Percentiles rank a stretch among this genome's conserved stretches.
phyloP scores from a whole-genome alignment of 2,888 invertebrate species.

The Muschampia plurimacula region DNA sequence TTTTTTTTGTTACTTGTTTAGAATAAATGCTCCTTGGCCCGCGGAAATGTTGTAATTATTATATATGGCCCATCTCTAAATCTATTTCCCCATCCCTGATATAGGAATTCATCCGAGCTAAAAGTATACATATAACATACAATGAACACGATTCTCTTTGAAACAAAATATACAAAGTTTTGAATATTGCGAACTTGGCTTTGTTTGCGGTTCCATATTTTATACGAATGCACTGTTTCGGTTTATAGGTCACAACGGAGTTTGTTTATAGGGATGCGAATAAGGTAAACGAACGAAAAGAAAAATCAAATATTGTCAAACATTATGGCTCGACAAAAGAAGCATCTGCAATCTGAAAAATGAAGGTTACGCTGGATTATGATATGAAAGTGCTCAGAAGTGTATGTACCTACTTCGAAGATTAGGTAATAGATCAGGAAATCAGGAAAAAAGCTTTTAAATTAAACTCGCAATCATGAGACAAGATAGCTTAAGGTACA shows the following conservation, averaged over 20 bases:
- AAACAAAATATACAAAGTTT: conserved; percentile 34
- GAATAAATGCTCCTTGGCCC: too few relatives aligned
- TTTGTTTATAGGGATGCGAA: neutral
- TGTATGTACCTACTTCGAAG: too few relatives aligned
- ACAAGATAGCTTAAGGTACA: too few relatives aligned
- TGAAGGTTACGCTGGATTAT: too few relatives aligned
- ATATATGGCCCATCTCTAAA: too few relatives aligned
- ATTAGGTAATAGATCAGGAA: too few relatives aligned
- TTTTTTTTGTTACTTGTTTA: too few relatives aligned
- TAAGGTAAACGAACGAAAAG: neutral
- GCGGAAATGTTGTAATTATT: too few relatives aligned
- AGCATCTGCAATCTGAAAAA: neutral
- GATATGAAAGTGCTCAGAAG: too few relatives aligned
- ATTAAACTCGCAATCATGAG: too few relatives aligned
- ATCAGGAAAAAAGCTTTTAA: too few relatives aligned
- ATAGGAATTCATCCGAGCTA: conserved; percentile 2
- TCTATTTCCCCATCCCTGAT: too few relatives aligned
- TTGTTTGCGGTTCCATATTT: conserved; percentile 28
- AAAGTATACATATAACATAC: conserved; percentile 3
- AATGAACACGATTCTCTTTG: conserved; percentile 19
- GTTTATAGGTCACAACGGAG: conserved; percentile 34
- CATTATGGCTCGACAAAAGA: neutral
- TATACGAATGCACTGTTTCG: conserved; percentile 23
- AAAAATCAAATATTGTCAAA: neutral
- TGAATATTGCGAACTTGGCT: conserved; percentile 31